Evolutionary conservation across 2,888 invertebrate genomes (phyloP).

Genomic region (Melieria crassipennis): DNA sequence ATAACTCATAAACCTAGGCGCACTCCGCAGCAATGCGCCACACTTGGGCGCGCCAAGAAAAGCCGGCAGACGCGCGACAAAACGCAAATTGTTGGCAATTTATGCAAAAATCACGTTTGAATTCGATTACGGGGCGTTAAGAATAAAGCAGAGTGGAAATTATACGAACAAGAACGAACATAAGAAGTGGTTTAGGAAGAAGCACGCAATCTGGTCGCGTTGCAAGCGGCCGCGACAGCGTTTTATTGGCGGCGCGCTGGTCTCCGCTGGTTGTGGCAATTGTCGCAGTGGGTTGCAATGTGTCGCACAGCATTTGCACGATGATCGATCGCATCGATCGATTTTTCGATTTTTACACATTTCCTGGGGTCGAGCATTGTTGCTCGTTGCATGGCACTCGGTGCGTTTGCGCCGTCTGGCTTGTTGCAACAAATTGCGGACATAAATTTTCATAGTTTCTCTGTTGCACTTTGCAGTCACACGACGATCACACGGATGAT

Average conservation of each 20-base stretch:
- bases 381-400: no score
- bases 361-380: background rate
- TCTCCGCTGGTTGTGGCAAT: conserved; percentile 13
- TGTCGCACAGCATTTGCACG: background rate
- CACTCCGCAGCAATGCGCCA: background rate
- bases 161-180: background rate
- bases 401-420: conserved; percentile 16
- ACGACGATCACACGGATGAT: conserved; percentile 66
- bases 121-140: conserved; percentile 31
- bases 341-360: conserved; percentile 32
- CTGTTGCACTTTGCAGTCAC: conserved; percentile 56
- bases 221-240: conserved; percentile 37
- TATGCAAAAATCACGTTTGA: conserved; percentile 46
- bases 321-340: conserved; percentile 29
- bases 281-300: conserved; percentile 31
- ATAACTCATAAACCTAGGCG: conserved; percentile 33
- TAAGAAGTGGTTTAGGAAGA: background rate
- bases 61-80: conserved; percentile 17
- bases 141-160: background rate
- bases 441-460: conserved; percentile 45
- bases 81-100: conserved; percentile 46
- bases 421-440: conserved; percentile 49
- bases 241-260: conserved; percentile 31
- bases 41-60: background rate
- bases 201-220: conserved; percentile 21